A percentile compares a stretch with the other conserved stretches of the same genome.
Evolutionary conservation across 1,140 invertebrate genomes (phyloP).

Genomic region (Magallana angulata): DNA sequence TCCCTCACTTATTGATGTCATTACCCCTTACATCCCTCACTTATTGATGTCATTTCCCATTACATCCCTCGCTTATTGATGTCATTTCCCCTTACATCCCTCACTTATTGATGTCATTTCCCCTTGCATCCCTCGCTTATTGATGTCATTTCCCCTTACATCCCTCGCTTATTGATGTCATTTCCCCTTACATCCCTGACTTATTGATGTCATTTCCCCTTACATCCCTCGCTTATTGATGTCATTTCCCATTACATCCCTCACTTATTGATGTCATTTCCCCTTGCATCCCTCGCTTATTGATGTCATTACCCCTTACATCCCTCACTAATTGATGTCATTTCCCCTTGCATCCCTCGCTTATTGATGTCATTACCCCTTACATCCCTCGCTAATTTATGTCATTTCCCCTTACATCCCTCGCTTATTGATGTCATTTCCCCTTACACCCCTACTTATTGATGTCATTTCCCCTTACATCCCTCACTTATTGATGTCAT

Average conservation of each 20-base stretch:
- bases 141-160: conserved; percentile 76
- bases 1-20: conserved; percentile 62
- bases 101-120: no score
- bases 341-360: conserved; percentile 79
- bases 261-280: no score
- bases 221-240: conserved; percentile 78
- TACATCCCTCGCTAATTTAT: conserved; percentile 78
- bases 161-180: conserved; percentile 62
- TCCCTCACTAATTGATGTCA: conserved; percentile 62
- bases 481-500: no score
- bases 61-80: conserved; percentile 78
- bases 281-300: conserved; percentile 79
- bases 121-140: conserved; percentile 79
- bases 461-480: conserved; percentile 79
- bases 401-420: conserved; percentile 79
- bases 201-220: conserved; percentile 4
- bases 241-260: conserved; percentile 79
- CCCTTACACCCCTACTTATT: conserved; percentile 79
- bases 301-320: conserved; percentile 76
- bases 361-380: not conserved
- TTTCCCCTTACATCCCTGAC: conserved; percentile 79
- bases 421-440: no score
- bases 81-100: conserved; percentile 79
- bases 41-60: not conserved
- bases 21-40: conserved; percentile 79